Conservation (phyloP, 2,888 invertebrate species). For the Teinopalpus imperialis region DNA sequence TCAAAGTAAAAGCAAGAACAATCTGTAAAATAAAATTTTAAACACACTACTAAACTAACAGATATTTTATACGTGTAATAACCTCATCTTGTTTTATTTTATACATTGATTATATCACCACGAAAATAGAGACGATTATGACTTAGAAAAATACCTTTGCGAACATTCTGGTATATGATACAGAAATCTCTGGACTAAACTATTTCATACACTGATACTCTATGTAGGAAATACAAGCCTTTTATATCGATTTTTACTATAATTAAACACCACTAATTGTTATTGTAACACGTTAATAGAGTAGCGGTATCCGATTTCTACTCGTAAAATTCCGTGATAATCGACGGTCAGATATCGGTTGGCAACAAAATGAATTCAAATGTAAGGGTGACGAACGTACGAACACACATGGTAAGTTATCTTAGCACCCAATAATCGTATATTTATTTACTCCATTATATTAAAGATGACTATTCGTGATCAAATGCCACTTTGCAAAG, state of each 20-base stretch:
- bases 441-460: too few relatives aligned
- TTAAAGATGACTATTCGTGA: too few relatives aligned
- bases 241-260: slow-evolving; percentile 10
- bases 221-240: background rate
- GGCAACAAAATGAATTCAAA: slow-evolving; percentile 17
- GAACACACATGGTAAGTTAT: too few relatives aligned
- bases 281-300: slow-evolving; percentile 10
- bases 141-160: slow-evolving; percentile 22
- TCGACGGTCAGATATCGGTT: slow-evolving; percentile 4
- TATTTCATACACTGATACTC: slow-evolving; percentile 8
- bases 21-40: background rate
- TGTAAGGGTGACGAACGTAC: too few relatives aligned
- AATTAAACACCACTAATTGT: slow-evolving; percentile 7
- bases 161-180: slow-evolving; percentile 8
- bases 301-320: slow-evolving; percentile 14
- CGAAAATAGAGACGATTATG: too few relatives aligned
- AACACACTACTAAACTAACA: too few relatives aligned
- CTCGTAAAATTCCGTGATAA: slow-evolving; percentile 17
- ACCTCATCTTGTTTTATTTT: too few relatives aligned
- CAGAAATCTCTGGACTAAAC: background rate
- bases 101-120: too few relatives aligned
- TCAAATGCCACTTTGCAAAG: too few relatives aligned
- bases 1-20: background rate
- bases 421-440: slow-evolving; percentile 14
- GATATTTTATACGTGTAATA: too few relatives aligned